Base-by-base conservation (phyloP, 1,140 invertebrate genomes). In the Mylabris phalerata region DNA sequence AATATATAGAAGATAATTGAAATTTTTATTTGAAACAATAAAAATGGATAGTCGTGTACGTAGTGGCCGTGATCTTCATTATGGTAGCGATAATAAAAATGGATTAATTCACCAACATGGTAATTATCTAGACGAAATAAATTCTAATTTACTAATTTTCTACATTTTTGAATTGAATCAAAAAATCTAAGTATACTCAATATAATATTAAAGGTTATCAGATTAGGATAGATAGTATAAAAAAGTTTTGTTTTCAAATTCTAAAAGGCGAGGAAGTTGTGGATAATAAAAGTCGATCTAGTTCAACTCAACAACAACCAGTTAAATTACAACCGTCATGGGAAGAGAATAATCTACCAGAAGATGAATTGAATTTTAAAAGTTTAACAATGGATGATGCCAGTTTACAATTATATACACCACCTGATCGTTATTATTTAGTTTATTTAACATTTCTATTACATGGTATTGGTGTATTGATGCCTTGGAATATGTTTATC, bases 401-500 rank as follows among this genome's bases (percentile, higher is more conserved):
- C 2, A 79, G 80, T 58, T 72, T 87, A 39, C 86, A 89, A 75
- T 76, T 89, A 50, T 82, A 86, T 65, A 86, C 86, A n/a, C 89
- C 90, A 0, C 80, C 75, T 55, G 90, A 93, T 76, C 85, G 85
- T 77, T 88, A 82, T 70, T 84, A 86, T 68, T 72, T 98, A 24
- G 92, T 98, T 7, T 97, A 90, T 75, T 76, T 95, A 3, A 95
- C 93, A 46, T 83, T 98, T 70, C 63, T 98, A 50, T 77, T 98
- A 38, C 95, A 98, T 77, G 97, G 97, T n/a, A 82, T 99, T 59
- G 96, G 95, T 9, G 90, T 88, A 0, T 80, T 99, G 38, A 95
- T 95, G 79, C 93, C 96, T 10, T 99, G 96, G 96, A 99, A 99
- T 75, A 98, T 98, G 93, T 98, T 99, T 73, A 98, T 99, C 65